Evolutionary conservation across 2,113 vertebrate species (phyloP), one percentile per base, ranked within the genome.

Genomic region (Eptesicus fuscus): DNA sequence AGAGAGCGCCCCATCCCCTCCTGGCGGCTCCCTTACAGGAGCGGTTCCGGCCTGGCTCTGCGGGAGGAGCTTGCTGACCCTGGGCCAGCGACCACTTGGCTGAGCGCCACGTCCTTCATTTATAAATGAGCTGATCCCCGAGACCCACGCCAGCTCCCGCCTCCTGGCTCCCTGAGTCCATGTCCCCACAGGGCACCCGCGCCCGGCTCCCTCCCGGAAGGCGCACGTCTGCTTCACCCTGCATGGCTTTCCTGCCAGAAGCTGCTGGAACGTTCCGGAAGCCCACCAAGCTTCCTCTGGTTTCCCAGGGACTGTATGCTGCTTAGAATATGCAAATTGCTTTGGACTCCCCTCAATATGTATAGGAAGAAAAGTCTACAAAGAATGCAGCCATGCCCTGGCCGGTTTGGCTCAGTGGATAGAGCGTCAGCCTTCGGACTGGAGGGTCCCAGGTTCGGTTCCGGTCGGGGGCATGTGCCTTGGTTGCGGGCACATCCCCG

Each of bases 41-140:
- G 95, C 95, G 83, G 95, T 96, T 97, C 92, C 90, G 95, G 83
- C 93, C 83, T 87, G 90, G 65, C 93, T 97, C 87, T n/a, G 3
- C 80, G 83, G 95, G 96, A 95, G 91, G 95, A 96, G 90, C 86
- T 96, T 96, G 93, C 80, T 95, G 96, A 96, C 93, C 93, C 95
- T 80, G 89, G 65, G 91, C 93, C 94, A 97, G 93, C 65, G 89
- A 83, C 44, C 85, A 79, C 76, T 93, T 96, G 97, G 97, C 92
- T 16, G 40, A 37, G 25, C 25, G 94, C 96, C 97, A 95, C 67
- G n/a, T 74, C 70, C 51, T 91, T 95, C 96, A 97, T 97, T 96
- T 97, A 91, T 93, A 61, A 96, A 97, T 96, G 96, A 97, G 59
- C 18, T 35, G 87, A 53, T 80, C 69, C 20, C 78, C 56, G 80